phyloP scores from a whole-genome alignment of 2,113 vertebrate species.

The Pantherophis guttatus region DNA sequence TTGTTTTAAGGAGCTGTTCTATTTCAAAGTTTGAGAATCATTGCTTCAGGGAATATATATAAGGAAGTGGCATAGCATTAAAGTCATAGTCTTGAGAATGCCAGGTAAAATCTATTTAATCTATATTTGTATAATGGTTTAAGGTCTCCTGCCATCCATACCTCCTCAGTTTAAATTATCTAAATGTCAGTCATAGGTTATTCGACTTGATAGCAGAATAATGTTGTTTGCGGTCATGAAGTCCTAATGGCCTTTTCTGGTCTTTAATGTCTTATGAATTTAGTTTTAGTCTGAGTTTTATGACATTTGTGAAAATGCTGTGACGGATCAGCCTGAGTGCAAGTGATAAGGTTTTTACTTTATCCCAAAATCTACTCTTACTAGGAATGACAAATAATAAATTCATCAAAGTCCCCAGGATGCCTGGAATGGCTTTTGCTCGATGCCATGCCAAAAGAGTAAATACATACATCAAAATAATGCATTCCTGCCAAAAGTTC shows the following conservation, averaged over 20 bases:
- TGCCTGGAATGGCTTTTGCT: constrained; percentile 27
- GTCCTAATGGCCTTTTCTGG: neutral
- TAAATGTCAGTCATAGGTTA: neutral
- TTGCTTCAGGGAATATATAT: neutral
- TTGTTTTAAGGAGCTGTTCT: neutral
- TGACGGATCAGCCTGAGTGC: neutral
- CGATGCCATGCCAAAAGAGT: constrained; percentile 20
- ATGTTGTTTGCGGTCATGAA: neutral
- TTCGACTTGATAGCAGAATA: neutral
- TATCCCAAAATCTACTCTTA: constrained; percentile 27
- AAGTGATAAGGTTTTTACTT: constrained; percentile 18
- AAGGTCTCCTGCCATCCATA: neutral
- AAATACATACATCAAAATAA: constrained; percentile 30
- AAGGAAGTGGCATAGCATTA: neutral
- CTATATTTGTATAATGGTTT: neutral
- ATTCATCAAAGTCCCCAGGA: constrained; percentile 2
- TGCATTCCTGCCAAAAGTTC: neutral
- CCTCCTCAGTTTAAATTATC: neutral
- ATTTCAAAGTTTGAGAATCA: neutral
- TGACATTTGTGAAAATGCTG: constrained; percentile 17
- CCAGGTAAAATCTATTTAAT: neutral
- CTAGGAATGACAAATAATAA: constrained; percentile 1
- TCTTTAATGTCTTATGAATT: constrained; percentile 2
- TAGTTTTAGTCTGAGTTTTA: neutral
- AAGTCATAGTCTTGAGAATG: neutral